Evolutionary conservation across 2,888 invertebrate species (phyloP), one percentile per base, ranked within the genome.

Genomic region (Tiliacea aurago): DNA sequence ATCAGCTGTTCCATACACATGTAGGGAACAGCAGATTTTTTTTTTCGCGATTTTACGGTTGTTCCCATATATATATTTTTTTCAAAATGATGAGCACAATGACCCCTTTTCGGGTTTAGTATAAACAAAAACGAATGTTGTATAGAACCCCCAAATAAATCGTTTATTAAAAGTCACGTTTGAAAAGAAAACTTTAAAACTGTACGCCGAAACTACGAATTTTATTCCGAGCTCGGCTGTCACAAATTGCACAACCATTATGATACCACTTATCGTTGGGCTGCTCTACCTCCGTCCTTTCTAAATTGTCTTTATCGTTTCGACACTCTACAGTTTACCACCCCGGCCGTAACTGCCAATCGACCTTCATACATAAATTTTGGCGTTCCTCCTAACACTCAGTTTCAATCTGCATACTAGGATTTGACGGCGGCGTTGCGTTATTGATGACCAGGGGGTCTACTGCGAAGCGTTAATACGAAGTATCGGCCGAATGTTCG

Each of bases 371-470:
- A 69, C 69, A 83, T 86, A 82, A 64, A 82, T 84, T 74, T 68
- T 53, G 63, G 41, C 78, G 59, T 64, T 80, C 37, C 70, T 66
- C 66, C 47, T 64, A 68, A 72, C 70, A 74, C 72, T 79, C 84
- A 62, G 73, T 74, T 82, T 82, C 83, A 84, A 86, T 86, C 80
- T 86, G 76, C 74, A 77, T 79, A 72, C 65, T 70, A 65, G 45
- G 73, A 69, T 71, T 74, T 86, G 80, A 81, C 70, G 49, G 73
- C 66, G 20, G 62, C 63, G 70, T 59, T 84, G 56, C 64, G 73
- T 74, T 84, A 86, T 84, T 84, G 80, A 86, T 84, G 80, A 59
- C 76, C 68, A 43, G 62, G 2, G n/a, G n/a, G n/a, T n/a, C n/a
- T n/a, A n/a, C n/a, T n/a, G n/a, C n/a, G n/a, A n/a, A n/a, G n/a